Evolutionary conservation across 1,140 invertebrate species (phyloP), one percentile per base, ranked within the genome.

Genomic region (Tetramorium parvispinum): DNA sequence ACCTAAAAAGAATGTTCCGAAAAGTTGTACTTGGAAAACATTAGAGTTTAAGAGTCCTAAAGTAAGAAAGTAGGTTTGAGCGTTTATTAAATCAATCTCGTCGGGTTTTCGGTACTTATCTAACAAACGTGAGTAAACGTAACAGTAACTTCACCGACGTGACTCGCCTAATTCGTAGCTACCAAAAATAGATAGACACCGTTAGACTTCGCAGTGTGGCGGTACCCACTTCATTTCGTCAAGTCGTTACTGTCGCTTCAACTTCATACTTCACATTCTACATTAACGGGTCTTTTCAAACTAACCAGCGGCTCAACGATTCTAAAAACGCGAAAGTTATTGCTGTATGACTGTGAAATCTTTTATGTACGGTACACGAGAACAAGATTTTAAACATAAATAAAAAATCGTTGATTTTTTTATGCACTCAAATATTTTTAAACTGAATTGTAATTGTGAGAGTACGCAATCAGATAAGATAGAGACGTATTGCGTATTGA

Each of bases 141-240:
- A 89, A 89, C 88, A 85, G 87, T 85, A 83, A 86, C 46, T 43
- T 66, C 57, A 68, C 49, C 75, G n/a, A 55, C 53, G 32, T 53
- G 79, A 63, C 27, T 68, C 24, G 43, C 70, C 76, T 71, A 82
- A 89, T 57, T 81, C 83, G 27, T 68, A 43, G 10, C 24, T 49
- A 61, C 24, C 59, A 81, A 85, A 78, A 85, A 88, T 81, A 79
- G 43, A 27, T 40, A 16, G 43, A 8, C 66, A 89, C 88, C 86
- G 88, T 89, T 89, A 89, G 75, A 79, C 32, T 77, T 65, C 4
- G n/a, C 65, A 13, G 11, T 37, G 0, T 2, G 57, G n/a, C 77
- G 32, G 21, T 51, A 40, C 21, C 43, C 51, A n/a, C 24, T 61
- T 51, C 46, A 87, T 85, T 88, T 75, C 55, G 55, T 76, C 57